Conservation (phyloP, 1,140 invertebrate genomes). For the Asobara japonica region DNA sequence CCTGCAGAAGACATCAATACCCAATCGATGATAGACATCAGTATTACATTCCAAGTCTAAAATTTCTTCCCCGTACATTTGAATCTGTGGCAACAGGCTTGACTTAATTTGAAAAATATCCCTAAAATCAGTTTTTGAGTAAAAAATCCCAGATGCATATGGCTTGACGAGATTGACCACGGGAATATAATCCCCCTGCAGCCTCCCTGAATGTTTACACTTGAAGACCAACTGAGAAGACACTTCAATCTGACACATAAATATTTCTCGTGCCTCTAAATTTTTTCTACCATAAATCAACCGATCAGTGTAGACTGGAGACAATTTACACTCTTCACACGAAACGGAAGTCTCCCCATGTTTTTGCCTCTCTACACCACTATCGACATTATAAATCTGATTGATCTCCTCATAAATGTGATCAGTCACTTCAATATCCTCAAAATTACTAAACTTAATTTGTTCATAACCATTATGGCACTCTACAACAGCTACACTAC, state of each 20-base stretch:
- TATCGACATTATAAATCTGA: neutral
- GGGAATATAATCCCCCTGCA: conserved; percentile 48
- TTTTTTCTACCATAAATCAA: conserved; percentile 50
- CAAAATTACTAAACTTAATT: neutral
- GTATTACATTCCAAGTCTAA: conserved; percentile 29
- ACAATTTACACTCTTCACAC: conserved; percentile 43
- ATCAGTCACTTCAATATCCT: conserved; percentile 20
- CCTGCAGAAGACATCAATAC: conserved; percentile 41
- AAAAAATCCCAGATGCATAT: conserved; percentile 49
- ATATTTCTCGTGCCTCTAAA: conserved; percentile 45
- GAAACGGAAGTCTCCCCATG: conserved; percentile 37
- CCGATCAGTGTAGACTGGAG: conserved; percentile 57
- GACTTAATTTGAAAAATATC: conserved; percentile 43
- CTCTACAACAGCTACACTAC: conserved; percentile 40
- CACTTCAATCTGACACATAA: conserved; percentile 27
- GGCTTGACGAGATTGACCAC: conserved; percentile 48
- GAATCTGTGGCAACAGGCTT: conserved; percentile 41
- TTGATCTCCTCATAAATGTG: conserved; percentile 48
- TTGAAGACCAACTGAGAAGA: conserved; percentile 20
- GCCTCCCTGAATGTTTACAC: neutral
- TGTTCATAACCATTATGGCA: neutral
- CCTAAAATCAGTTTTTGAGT: conserved; percentile 28
- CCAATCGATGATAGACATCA: conserved; percentile 45
- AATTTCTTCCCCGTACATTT: conserved; percentile 25
- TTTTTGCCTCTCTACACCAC: neutral